Conservation (phyloP, 2,888 invertebrate genomes). For the Kryphioiulus occultus region DNA sequence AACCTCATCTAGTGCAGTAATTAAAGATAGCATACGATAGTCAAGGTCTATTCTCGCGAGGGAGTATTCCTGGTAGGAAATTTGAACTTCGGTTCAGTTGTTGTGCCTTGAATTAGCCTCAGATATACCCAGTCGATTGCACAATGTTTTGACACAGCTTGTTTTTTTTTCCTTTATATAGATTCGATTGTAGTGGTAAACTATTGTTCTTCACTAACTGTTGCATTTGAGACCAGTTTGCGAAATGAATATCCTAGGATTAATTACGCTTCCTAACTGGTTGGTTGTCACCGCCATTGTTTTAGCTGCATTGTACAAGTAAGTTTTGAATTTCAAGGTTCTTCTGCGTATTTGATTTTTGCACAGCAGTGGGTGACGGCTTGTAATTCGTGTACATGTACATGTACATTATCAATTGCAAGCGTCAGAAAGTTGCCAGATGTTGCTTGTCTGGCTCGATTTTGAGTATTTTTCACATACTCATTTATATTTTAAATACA, state of each 20-base stretch:
- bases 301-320: background rate
- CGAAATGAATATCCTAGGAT: conserved; percentile 7
- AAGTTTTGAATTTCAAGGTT: background rate
- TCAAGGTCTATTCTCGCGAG: background rate
- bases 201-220: background rate
- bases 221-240: background rate
- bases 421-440: no score
- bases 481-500: no score
- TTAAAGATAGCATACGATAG: background rate
- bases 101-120: background rate
- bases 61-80: background rate
- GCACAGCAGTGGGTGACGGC: background rate
- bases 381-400: no score
- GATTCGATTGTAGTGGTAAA: background rate
- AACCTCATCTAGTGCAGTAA: no score
- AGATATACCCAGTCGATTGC: background rate
- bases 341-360: background rate
- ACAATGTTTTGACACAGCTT: background rate
- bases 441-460: no score
- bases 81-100: background rate
- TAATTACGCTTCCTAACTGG: background rate
- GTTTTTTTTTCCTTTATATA: background rate
- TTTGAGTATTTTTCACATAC: no score
- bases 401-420: no score
- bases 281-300: background rate